phyloP scores from a whole-genome alignment of 2,888 invertebrate genomes.

The Phanerotoma sp. region DNA sequence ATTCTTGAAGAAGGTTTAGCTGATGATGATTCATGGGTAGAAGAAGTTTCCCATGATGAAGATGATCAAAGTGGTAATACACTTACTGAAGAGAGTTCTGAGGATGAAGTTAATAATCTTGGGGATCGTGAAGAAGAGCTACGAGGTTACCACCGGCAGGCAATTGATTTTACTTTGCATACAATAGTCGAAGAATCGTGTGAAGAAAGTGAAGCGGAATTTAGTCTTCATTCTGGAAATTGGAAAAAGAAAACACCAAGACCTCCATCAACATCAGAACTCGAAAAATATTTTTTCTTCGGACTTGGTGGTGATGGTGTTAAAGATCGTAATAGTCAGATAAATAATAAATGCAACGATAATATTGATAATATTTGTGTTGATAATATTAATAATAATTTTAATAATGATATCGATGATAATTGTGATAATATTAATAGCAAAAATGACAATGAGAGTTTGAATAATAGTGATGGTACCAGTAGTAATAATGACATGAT shows the following conservation, averaged over 20 bases:
- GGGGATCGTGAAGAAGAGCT: slow-evolving; percentile 78
- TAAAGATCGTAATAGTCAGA: slow-evolving; percentile 57
- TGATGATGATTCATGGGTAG: slow-evolving; percentile 91
- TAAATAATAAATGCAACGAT: background rate
- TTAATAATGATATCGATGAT: background rate
- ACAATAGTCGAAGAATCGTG: slow-evolving; percentile 94
- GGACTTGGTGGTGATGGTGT: slow-evolving; percentile 77
- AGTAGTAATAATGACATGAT: slow-evolving; percentile 8
- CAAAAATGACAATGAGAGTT: background rate
- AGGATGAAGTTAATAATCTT: slow-evolving; percentile 64
- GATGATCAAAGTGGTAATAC: slow-evolving; percentile 67
- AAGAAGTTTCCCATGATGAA: slow-evolving; percentile 80
- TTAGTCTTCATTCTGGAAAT: slow-evolving; percentile 51
- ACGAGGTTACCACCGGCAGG: slow-evolving; percentile 77
- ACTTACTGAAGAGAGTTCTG: slow-evolving; percentile 70
- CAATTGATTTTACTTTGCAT: slow-evolving; percentile 86
- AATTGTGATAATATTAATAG: background rate
- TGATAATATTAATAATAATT: background rate
- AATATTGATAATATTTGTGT: slow-evolving; percentile 39
- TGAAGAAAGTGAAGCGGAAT: slow-evolving; percentile 87
- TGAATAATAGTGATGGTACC: slow-evolving; percentile 38
- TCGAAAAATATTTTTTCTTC: slow-evolving; percentile 90
- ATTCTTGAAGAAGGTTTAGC: slow-evolving; percentile 84
- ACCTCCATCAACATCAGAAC: slow-evolving; percentile 75
- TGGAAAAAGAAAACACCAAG: slow-evolving; percentile 64